Evolutionary conservation across 2,797 vertebrate species (phyloP).

Genomic region (Catamblyrhynchus diadema): DNA sequence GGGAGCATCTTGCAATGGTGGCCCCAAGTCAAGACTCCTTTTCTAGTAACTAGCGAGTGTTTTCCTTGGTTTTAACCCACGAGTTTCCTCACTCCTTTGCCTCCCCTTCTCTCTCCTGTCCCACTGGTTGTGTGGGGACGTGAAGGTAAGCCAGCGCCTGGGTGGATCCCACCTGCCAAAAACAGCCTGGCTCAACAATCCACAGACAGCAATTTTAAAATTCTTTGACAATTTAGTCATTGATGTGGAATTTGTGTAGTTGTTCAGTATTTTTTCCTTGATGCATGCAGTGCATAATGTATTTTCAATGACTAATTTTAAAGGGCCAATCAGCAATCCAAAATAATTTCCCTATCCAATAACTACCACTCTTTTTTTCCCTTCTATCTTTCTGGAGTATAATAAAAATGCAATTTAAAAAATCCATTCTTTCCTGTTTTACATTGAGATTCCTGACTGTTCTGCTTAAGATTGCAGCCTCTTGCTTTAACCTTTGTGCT

Average conservation of each 20-base stretch:
- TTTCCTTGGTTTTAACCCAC: not conserved
- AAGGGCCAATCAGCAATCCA: not conserved
- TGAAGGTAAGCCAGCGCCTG: not conserved
- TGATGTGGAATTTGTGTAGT: not conserved
- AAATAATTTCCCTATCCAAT: not conserved
- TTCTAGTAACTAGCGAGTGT: not conserved
- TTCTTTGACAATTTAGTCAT: not conserved
- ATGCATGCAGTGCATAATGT: not conserved
- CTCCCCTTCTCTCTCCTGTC: not conserved
- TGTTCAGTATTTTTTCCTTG: not conserved
- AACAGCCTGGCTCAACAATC: not conserved
- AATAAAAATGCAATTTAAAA: not conserved
- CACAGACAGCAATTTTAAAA: not conserved
- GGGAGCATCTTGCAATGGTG: not conserved
- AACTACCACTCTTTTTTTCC: not conserved
- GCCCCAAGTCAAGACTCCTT: not conserved
- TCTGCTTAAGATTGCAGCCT: not conserved
- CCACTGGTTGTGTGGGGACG: accelerated
- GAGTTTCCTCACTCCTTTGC: not conserved
- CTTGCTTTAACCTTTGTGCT: not conserved
- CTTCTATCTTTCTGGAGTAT: not conserved
- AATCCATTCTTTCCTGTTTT: not conserved
- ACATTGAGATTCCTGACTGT: not conserved
- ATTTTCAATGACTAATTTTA: not conserved
- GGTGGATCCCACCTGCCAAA: not conserved